Base-by-base conservation (phyloP, 2,113 vertebrate genomes). In the Grammatotria lemairii region DNA sequence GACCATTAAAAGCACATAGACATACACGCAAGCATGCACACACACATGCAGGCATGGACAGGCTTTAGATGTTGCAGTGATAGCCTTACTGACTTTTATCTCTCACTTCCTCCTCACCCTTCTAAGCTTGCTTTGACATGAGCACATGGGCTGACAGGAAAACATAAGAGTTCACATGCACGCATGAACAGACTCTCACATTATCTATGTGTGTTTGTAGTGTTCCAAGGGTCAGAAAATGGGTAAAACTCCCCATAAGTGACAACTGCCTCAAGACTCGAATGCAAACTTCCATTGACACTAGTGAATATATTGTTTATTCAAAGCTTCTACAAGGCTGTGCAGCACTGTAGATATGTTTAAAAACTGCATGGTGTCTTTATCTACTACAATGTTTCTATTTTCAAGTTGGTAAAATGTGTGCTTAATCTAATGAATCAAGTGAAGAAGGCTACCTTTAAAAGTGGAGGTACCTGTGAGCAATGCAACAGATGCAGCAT, bases 1-100 rank as follows among this genome's bases (percentile, higher is more conserved):
- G 89, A 91, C 94, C 96, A 96, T 94, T 96, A 96, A 96, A 95
- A 94, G 95, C 85, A 91, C 93, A 94, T 80, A 90, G 51, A 83
- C 84, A 92, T 55, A 85, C 87, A 90, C 81, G 40, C 31, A 51
- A 78, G 45, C 45, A 33, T 31, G 45, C 45, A 51, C 54, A 49
- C 63, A 85, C 81, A 84, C 38, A 80, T 55, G 35, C 73, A 86
- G 47, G 65, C 84, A n/a, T 28, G 87, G 63, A 84, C 4, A 12
- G 19, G 90, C 81, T 94, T 93, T 90, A 92, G 45, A 51, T 78
- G 73, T 78, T 78, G 45, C 45, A 78, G 79, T 88, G 93, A 93
- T 93, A 92, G 89, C 89, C 88, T 91, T 85, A 88, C 85, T 86
- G 91, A 94, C 92, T 89, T 91, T 81, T 83, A 8, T 83, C 49